Conservation (phyloP, 2,797 vertebrate species). For the Pampus argenteus region DNA sequence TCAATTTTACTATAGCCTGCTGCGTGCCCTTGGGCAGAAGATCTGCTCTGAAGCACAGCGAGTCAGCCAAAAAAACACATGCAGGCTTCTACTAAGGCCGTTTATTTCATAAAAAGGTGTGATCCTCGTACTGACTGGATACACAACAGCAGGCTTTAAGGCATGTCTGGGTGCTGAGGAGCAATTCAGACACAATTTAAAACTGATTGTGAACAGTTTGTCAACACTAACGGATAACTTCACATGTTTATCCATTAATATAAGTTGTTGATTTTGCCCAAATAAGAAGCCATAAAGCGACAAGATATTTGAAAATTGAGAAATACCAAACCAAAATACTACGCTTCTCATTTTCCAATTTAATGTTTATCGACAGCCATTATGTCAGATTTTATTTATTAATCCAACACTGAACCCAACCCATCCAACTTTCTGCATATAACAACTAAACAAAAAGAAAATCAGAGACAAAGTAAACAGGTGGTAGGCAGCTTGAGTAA, state of each 20-base stretch:
- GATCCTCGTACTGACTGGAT: background rate
- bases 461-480: constrained; percentile 1
- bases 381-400: background rate
- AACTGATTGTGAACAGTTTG: background rate
- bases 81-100: background rate
- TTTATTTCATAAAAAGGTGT: constrained; percentile 20
- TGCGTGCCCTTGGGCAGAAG: constrained; percentile 47
- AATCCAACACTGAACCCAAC: background rate
- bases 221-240: background rate
- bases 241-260: background rate
- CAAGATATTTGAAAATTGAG: no score
- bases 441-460: constrained; percentile 2
- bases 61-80: constrained; percentile 26
- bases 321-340: background rate
- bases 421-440: background rate
- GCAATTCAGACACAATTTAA: background rate
- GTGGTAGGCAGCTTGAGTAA: constrained; percentile 7
- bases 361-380: background rate
- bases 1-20: constrained; percentile 39
- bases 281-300: background rate
- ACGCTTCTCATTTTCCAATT: background rate
- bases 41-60: constrained; percentile 25
- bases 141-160: background rate
- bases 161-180: background rate
- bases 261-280: background rate